Percentiles rank a stretch among this genome's conserved stretches.
Evolutionary conservation across 2,113 vertebrate genomes (phyloP).

Genomic region (Lota lota): DNA sequence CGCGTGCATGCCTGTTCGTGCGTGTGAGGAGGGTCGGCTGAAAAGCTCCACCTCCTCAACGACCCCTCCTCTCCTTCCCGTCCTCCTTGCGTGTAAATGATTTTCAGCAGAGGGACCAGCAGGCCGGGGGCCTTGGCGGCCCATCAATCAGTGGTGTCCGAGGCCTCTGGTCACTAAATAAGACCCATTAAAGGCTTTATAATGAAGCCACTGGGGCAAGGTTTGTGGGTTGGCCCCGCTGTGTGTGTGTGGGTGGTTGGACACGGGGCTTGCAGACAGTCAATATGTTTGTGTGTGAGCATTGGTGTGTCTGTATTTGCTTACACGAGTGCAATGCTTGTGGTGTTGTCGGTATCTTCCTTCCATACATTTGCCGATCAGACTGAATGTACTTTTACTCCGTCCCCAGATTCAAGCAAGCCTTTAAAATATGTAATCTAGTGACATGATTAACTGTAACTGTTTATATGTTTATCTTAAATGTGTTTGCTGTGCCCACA

Average conservation of each 20-base stretch:
- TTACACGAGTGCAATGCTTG: too few species aligned
- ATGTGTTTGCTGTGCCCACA: too few species aligned
- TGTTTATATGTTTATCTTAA: too few species aligned
- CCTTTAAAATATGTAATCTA: too few species aligned
- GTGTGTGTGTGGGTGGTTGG: background rate
- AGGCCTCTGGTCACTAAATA: conserved; percentile 31
- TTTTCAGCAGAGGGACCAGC: conserved; percentile 77
- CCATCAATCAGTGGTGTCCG: conserved; percentile 75
- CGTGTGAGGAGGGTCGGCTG: too few species aligned
- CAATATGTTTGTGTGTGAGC: background rate
- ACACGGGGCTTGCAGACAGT: too few species aligned
- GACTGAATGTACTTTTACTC: too few species aligned
- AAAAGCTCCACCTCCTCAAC: background rate
- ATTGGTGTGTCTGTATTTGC: background rate
- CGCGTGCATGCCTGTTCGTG: too few species aligned
- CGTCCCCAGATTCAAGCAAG: too few species aligned
- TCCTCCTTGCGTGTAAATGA: conserved; percentile 61
- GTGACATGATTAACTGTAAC: too few species aligned
- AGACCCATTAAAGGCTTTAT: conserved; percentile 56
- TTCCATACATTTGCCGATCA: too few species aligned
- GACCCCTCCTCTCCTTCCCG: conserved; percentile 1
- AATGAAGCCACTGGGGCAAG: conserved; percentile 65
- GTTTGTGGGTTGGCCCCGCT: background rate
- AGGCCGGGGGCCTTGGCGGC: conserved; percentile 71
- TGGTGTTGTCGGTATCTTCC: too few species aligned